phyloP scores from a whole-genome alignment of 2,113 vertebrate genomes.

The Genyomyrus donnyi region DNA sequence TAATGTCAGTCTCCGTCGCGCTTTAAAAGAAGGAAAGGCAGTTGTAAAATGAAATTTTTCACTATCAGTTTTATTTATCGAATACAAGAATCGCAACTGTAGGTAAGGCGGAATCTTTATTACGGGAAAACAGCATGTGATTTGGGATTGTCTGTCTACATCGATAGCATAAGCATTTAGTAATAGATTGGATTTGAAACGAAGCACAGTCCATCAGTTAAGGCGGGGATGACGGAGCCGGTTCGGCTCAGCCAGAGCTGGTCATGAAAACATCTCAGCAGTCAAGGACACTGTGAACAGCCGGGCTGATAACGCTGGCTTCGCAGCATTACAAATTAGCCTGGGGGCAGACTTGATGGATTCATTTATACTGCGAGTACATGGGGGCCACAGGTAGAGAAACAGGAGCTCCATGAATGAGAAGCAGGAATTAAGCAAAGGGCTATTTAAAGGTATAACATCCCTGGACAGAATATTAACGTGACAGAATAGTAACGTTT shows the following conservation, averaged over 20 bases:
- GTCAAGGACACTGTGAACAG: slow-evolving; percentile 40
- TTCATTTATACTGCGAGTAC: slow-evolving; percentile 43
- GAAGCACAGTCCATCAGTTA: background rate
- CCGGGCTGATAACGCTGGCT: slow-evolving; percentile 28
- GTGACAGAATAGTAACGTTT: background rate
- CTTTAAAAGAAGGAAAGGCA: slow-evolving; percentile 46
- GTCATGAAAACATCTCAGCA: slow-evolving; percentile 29
- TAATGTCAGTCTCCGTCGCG: slow-evolving; percentile 38
- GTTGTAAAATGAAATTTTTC: slow-evolving; percentile 56
- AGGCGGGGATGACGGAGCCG: background rate
- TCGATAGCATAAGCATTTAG: slow-evolving; percentile 6
- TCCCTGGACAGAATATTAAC: background rate
- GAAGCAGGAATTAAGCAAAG: slow-evolving; percentile 29
- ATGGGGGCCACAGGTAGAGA: slow-evolving; percentile 32
- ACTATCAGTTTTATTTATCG: slow-evolving; percentile 16
- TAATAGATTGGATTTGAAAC: slow-evolving; percentile 12
- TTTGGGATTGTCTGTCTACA: slow-evolving; percentile 12
- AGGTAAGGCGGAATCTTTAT: background rate
- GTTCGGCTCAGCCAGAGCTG: slow-evolving; percentile 15
- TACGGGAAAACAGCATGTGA: slow-evolving; percentile 1
- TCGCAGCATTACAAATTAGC: slow-evolving; percentile 40
- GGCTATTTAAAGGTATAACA: slow-evolving; percentile 13
- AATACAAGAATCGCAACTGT: background rate
- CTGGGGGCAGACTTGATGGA: slow-evolving; percentile 44
- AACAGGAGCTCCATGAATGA: background rate